These are phyloP conservation scores for Leptonema lineaticorne DNA, from an alignment of 1,140 invertebrate genomes.

Conservation along the genomic window DNA sequence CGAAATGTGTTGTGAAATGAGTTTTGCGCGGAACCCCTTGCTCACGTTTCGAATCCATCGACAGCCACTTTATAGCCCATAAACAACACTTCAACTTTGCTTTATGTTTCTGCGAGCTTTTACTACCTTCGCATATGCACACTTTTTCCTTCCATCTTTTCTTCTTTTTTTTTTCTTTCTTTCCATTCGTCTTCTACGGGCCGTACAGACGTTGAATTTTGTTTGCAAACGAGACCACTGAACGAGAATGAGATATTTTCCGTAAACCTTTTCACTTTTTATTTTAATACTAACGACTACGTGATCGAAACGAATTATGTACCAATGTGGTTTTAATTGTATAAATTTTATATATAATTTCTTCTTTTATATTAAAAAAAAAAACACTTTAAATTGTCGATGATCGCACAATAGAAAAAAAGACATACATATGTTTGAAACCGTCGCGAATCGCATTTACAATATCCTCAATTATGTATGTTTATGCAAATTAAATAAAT, in stretches of 20 bases:
- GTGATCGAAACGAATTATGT: no score
- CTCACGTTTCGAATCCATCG: conserved; percentile 20
- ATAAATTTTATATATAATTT: no score
- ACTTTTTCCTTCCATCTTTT: neutral
- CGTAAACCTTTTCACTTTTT: neutral
- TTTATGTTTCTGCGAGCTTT: neutral
- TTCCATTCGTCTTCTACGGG: neutral
- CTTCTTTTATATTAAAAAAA: no score
- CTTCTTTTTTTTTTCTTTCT: neutral
- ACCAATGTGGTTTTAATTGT: no score
- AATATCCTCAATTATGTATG: no score
- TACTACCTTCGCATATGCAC: neutral
- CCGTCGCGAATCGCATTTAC: no score
- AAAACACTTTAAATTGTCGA: no score
- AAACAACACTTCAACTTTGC: conserved; percentile 24
- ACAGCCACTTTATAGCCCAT: conserved; percentile 21
- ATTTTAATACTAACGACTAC: no score
- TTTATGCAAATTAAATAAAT: no score
- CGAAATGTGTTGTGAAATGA: conserved; percentile 20
- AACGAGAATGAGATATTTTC: neutral
- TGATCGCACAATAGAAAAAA: no score
- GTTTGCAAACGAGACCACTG: neutral
- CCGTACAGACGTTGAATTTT: neutral
- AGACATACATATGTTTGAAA: no score
- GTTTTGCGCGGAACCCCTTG: conserved; percentile 9